Conservation (phyloP, 53 echinoderm and acorn worm species). For the Antedon mediterranea region DNA sequence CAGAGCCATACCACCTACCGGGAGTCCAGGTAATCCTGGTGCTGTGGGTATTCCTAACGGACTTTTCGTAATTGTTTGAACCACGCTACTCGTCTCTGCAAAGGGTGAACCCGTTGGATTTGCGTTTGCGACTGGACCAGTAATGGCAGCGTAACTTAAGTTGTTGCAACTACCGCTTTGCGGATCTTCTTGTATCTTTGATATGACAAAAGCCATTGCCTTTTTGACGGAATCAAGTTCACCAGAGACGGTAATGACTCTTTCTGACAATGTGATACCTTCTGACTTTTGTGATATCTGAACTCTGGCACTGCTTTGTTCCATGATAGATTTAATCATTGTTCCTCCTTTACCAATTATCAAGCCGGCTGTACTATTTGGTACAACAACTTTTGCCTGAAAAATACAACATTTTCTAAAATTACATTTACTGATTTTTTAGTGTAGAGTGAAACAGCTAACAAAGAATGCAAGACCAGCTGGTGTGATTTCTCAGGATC, state of each 20-base stretch:
- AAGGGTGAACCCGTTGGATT: constrained; percentile 97
- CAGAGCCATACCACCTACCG: constrained; percentile 19
- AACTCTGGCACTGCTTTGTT: constrained; percentile 81
- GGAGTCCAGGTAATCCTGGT: constrained; percentile 27
- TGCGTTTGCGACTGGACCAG: constrained; percentile 92
- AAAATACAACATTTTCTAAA: not conserved
- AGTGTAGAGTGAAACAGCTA: too few species aligned
- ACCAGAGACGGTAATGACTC: constrained; percentile 85
- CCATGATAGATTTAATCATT: constrained; percentile 97
- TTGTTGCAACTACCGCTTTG: constrained; percentile 99
- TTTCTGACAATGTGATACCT: constrained; percentile 82
- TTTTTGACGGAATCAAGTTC: constrained; percentile 67
- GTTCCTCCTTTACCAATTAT: constrained; percentile 96
- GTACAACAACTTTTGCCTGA: constrained; percentile 93
- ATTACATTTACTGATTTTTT: too few species aligned
- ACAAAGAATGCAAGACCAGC: too few species aligned
- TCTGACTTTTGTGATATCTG: constrained; percentile 98
- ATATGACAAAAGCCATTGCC: constrained; percentile 84
- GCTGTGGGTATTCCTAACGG: constrained; percentile 49
- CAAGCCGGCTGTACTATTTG: constrained; percentile 96
- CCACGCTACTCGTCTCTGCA: constrained; percentile 65
- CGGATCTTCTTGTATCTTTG: constrained; percentile 95
- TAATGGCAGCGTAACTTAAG: constrained; percentile 91
- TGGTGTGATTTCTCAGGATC: too few species aligned
- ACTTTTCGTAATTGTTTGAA: constrained; percentile 12